Percentiles rank a stretch among this genome's conserved stretches.
phyloP scores from a whole-genome alignment of 37 sponge, comb jelly and placozoan genomes.

The Axinella damicornis region DNA sequence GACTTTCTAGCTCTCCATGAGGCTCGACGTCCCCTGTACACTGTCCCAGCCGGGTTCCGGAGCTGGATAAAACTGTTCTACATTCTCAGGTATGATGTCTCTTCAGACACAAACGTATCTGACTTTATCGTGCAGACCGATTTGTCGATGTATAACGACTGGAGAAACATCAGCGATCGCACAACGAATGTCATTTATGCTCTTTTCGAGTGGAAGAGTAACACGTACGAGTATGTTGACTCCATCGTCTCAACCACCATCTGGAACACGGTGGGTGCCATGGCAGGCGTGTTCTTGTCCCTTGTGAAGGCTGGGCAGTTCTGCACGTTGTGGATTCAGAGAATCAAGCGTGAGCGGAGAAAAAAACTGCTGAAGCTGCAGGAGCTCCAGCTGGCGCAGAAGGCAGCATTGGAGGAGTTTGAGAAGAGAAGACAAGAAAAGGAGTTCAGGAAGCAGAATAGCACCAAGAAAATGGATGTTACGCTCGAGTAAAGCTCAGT shows the following conservation, averaged over 20 bases:
- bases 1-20: constrained; percentile 22
- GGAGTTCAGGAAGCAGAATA: not conserved
- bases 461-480: not conserved
- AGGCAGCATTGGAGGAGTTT: constrained; percentile 15
- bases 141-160: constrained; percentile 22
- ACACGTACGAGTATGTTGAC: constrained; percentile 32
- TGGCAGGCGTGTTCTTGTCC: constrained; percentile 64
- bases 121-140: constrained; percentile 27
- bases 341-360: constrained; percentile 34
- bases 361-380: constrained; percentile 44
- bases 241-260: constrained; percentile 56
- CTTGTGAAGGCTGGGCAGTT: constrained; percentile 59
- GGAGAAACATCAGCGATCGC: constrained; percentile 11
- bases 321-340: constrained; percentile 21
- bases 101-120: not conserved
- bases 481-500: not conserved
- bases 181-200: constrained; percentile 17
- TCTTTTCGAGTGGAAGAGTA: constrained; percentile 57
- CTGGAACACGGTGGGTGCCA: constrained; percentile 48
- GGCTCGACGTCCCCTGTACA: constrained; percentile 9
- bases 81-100: not conserved
- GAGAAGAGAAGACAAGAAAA: constrained; percentile 8
- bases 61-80: constrained; percentile 62
- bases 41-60: constrained; percentile 43
- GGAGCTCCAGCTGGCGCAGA: constrained; percentile 36